phyloP scores from a whole-genome alignment of 2,113 vertebrate genomes.

The Cottus gobio region DNA sequence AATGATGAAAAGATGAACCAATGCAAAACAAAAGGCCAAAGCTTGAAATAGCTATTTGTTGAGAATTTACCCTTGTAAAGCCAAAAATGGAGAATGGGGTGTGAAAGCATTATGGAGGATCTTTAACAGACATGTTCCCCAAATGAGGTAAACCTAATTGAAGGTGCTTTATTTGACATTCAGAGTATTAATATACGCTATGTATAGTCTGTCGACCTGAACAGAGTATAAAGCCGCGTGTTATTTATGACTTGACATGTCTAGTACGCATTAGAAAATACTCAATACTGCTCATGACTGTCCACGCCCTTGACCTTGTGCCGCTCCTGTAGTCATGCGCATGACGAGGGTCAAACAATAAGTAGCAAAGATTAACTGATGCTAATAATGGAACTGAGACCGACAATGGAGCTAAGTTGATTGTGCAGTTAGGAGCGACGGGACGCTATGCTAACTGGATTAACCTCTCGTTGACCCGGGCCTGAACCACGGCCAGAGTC shows the following conservation, averaged over 20 bases:
- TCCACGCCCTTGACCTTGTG: slow-evolving; percentile 1
- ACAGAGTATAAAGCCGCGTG: neutral
- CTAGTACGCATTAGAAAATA: neutral
- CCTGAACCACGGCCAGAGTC: slow-evolving; percentile 62
- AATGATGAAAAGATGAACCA: neutral
- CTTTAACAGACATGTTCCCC: neutral
- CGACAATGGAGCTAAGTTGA: slow-evolving; percentile 63
- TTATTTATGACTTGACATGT: neutral
- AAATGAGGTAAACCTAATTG: neutral
- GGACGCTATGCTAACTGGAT: slow-evolving; percentile 63
- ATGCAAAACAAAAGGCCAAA: neutral
- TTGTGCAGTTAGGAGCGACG: slow-evolving; percentile 50
- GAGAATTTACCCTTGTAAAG: no score
- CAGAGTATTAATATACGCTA: neutral
- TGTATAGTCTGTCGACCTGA: neutral
- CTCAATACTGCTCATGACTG: neutral
- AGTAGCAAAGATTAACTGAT: slow-evolving; percentile 13
- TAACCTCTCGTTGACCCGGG: slow-evolving; percentile 60
- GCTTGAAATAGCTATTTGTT: neutral
- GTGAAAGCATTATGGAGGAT: neutral
- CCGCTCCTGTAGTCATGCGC: slow-evolving; percentile 31
- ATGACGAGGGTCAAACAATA: slow-evolving; percentile 17
- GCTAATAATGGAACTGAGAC: slow-evolving; percentile 45
- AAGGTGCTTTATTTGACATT: neutral
- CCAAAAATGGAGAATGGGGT: no score